Evolutionary conservation across 2,113 vertebrate species (phyloP), one percentile per base, ranked within the genome.

Genomic region (Charina bottae): DNA sequence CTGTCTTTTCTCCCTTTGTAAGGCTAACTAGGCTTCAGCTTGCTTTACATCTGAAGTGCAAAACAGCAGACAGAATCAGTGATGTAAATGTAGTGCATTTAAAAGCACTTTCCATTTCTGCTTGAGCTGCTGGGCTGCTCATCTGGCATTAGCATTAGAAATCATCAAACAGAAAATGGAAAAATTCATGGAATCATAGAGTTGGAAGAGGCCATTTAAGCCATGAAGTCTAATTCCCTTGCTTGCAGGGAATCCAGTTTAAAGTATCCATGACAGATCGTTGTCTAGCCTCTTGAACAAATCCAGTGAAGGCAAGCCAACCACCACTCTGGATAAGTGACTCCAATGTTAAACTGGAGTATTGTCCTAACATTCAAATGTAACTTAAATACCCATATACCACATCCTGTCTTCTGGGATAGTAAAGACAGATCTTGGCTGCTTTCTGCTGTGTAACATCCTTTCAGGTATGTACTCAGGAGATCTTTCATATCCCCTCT

Each of bases 81-180:
- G 84, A 84, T 92, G 96, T 89, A 87, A 56, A 95, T 3, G 0
- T 0, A 56, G 93, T 90, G 88, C 37, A 17, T 94, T 93, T 78
- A 85, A 91, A 93, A 94, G 87, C 72, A 33, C 11, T 90, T 92
- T 42, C 54, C 23, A 49, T 92, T 93, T 95, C 62, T 64, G 15
- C 55, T 8, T 0, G 0, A 83, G 55, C 9, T 9, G 62, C 58
- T 21, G 2, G 64, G 56, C 2, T 92, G 89, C 60, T 83, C 33
- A 13, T 87, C n/a, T 19, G 92, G 90, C 88, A 60, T 92, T 89
- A 93, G 93, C 89, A 95, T 96, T 97, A 95, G 96, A 96, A 92
- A 92, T 89, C 92, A 88, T 94, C 93, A 93, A 60, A 95, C 91
- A 37, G 62, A 91, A 96, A 94, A 95, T 24, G 46, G 87, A 92